Base-by-base conservation (phyloP, 1,140 invertebrate species). In the Drosophila leontia region DNA sequence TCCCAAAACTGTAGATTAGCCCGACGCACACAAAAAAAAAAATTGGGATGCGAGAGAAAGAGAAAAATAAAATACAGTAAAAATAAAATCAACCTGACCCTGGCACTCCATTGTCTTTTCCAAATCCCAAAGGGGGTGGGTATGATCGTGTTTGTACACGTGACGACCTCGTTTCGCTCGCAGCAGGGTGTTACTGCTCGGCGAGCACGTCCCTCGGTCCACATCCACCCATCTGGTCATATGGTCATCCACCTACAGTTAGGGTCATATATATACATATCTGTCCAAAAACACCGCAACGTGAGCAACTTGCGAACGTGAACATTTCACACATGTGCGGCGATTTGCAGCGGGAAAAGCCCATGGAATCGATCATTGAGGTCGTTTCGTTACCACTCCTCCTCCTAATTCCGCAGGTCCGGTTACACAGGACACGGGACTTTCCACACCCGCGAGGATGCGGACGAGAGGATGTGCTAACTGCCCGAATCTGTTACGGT, bases 161-260 rank as follows among this genome's bases (percentile, higher is more conserved):
- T 87, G 84, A 90, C 84, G 83, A 88, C 77, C 84, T 80, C 83
- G 84, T 87, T 87, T 78, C 57, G 47, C 41, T 78, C 84, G 37
- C 84, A 67, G 85, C 84, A 79, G 84, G 85, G 63, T 81, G 74
- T 70, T 69, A 56, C 58, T 45, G 35, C 75, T 57, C 37, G 47
- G 34, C 41, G 67, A 17, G 57, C 83, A 88, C 83, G 83, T 88
- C 68, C 78, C 56, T 56, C 37, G 26, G 48, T 41, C 50, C 41
- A 56, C 35, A 68, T 35, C 32, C 56, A 65, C 68, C 47, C 56
- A 61, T 37, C 58, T 56, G 53, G 35, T 39, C 53, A 56, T 56
- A 39, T 56, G 53, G 53, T 56, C n/a, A 65, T 75, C 70, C 53
- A 56, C 19, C 63, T 8, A 56, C 35, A 53, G 29, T 1, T n/a